Conservation (phyloP, 2,797 vertebrate genomes). For the Tinamus major region DNA sequence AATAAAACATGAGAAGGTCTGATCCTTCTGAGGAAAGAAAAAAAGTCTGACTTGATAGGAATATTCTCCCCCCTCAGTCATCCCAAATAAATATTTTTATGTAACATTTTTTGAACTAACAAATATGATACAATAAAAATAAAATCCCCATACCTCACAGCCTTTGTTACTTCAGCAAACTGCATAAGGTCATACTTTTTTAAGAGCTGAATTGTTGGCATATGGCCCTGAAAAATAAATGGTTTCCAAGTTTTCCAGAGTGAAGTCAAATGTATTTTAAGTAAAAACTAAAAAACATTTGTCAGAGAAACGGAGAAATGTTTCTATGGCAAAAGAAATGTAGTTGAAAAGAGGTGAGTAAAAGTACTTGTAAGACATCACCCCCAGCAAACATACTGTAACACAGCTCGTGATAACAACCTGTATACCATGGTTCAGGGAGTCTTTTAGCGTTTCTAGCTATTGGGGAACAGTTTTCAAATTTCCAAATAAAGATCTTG, state of each 20-base stretch:
- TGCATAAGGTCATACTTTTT: constrained; percentile 96
- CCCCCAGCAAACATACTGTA: rapidly evolving
- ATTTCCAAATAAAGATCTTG: background rate
- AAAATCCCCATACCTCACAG: constrained; percentile 85
- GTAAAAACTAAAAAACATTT: background rate
- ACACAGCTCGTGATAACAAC: background rate
- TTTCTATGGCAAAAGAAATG: background rate
- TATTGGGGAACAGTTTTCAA: background rate
- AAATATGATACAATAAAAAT: background rate
- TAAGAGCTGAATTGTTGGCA: constrained; percentile 93
- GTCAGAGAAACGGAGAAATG: background rate
- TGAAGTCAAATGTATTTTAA: constrained; percentile 1
- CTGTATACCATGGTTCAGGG: background rate
- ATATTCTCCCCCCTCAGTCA: background rate
- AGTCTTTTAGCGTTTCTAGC: background rate
- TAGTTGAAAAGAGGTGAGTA: background rate
- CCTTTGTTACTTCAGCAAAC: constrained; percentile 93
- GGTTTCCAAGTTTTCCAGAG: background rate
- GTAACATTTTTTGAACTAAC: background rate
- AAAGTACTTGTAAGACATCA: background rate
- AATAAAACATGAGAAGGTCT: background rate
- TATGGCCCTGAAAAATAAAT: constrained; percentile 89
- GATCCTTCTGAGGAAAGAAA: background rate
- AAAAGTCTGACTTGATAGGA: background rate
- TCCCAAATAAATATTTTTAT: background rate